A percentile compares a stretch with the other conserved stretches of the same genome.
Conservation (phyloP, 2,113 vertebrate species). For the Siniperca chuatsi region DNA sequence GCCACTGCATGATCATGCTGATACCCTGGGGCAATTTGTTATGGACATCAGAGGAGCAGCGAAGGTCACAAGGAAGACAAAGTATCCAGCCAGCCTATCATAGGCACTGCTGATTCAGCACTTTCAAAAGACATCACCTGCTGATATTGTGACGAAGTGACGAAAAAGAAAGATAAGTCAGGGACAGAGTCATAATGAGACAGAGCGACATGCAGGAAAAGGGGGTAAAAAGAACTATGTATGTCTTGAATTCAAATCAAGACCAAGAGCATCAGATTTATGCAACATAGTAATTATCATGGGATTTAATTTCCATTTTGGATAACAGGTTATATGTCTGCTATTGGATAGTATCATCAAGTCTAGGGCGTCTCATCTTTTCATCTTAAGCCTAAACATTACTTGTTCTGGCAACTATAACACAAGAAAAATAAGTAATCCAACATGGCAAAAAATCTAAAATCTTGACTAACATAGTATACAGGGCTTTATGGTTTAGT, state of each 20-base stretch:
- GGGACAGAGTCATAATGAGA: not conserved
- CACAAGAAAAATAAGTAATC: not conserved
- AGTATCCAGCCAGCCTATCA: slow-evolving; percentile 56
- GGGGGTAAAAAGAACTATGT: not conserved
- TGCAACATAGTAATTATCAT: not conserved
- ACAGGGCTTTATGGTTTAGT: not conserved
- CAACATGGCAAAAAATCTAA: not conserved
- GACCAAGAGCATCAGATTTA: not conserved
- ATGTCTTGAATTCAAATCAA: not conserved
- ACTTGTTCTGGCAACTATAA: not conserved
- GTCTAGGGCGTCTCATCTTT: not conserved
- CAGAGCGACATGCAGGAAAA: not conserved
- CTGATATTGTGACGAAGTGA: slow-evolving; percentile 10
- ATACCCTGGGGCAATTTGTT: slow-evolving; percentile 73
- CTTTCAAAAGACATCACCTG: slow-evolving; percentile 60
- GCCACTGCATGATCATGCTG: slow-evolving; percentile 62
- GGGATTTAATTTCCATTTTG: not conserved
- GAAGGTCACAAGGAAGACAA: slow-evolving; percentile 75
- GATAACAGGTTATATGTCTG: not conserved
- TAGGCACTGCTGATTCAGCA: slow-evolving; percentile 66
- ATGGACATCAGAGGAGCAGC: slow-evolving; percentile 68
- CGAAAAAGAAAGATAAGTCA: not conserved
- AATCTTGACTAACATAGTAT: not conserved
- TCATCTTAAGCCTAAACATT: not conserved
- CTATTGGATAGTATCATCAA: not conserved